Evolutionary conservation across 2,888 invertebrate genomes (phyloP), one percentile per base, ranked within the genome.

Genomic region (Drosophila differens): DNA sequence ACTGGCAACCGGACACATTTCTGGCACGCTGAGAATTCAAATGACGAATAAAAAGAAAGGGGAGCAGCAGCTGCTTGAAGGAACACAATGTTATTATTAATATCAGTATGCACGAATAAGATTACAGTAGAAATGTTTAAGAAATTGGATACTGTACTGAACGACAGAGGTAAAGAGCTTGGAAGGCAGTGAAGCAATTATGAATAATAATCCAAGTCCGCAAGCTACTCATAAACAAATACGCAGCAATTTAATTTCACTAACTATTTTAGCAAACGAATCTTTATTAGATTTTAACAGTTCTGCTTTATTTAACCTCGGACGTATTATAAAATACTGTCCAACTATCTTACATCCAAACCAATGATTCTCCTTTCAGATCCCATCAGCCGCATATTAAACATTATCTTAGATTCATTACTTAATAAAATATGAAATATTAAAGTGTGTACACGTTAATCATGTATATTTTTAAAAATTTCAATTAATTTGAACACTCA

Each of bases 71-170:
- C 87, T 84, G 87, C 74, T 74, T 58, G 72, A 66, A 53, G 60
- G 44, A 74, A 54, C 62, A 81, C 70, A 81, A 65, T 74, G 66
- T 77, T 81, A 80, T 82, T 83, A 63, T 78, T 70, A 79, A 67
- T 67, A 79, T 67, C 60, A 68, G 64, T 64, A 75, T 63, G 61
- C 59, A 55, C 37, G 33, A 58, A 76, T 52, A 55, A 49, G 57
- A 64, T 60, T 73, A 37, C 39, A 68, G 12, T 16, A 7, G 22
- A 41, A 53, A 68, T 49, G 47, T 57, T 57, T 44, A 58, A 60
- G 30, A 28, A 28, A 41, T 22, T 39, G 28, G 2, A 33, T 16
- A 52, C 25, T 30, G 30, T 51, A 28, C 14, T 16, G 35, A n/a
- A 37, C 6, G 28, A 14, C n/a, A 28, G 14, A 9, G 14, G 19